Evolutionary conservation across 2,888 invertebrate genomes (phyloP), one percentile per base, ranked within the genome.

Genomic region (Scaptomyza reducta): DNA sequence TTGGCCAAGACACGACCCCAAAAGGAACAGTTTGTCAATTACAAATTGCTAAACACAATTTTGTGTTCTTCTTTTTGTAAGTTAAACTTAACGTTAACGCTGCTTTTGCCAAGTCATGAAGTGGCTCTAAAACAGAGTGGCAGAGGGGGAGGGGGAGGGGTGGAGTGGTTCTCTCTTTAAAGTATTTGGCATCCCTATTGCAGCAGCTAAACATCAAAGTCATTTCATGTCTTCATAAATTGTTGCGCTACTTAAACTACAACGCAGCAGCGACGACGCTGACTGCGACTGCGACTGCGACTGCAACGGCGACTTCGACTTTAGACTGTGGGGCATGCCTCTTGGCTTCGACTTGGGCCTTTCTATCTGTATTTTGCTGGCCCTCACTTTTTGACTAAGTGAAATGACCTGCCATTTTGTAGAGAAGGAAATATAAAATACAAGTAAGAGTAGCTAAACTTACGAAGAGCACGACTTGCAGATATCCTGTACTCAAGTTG

Each of bases 321-420:
- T 33, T 18, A 6, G 31, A 6, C 13, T 33, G 9, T 53, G 67
- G 51, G 74, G 73, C 61, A 69, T 74, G 57, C 69, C 74, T 62
- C 61, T 35, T 69, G 69, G 69, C 61, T 55, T 41, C 56, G 53
- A 56, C 51, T 38, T 47, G 47, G 49, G 65, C 75, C 73, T 73
- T 73, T 77, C 76, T 74, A 64, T 74, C 41, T 55, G 44, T 51
- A 16, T 47, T 47, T 16, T 13, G 27, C 44, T 53, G 58, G 46
- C 58, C 68, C 73, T 63, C 64, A 63, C 58, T 79, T 66, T 74
- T 74, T 67, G 78, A 64, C 78, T 80, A 85, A 87, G 85, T 84
- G 87, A 83, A 83, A 83, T 83, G 87, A 83, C 85, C 87, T 85
- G 87, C 82, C 87, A 87, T 81, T 87, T 81, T 76, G 74, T 72